These are phyloP conservation scores for Grallaria varia DNA, from an alignment of 2,113 vertebrate species.

Conservation along the genomic window DNA sequence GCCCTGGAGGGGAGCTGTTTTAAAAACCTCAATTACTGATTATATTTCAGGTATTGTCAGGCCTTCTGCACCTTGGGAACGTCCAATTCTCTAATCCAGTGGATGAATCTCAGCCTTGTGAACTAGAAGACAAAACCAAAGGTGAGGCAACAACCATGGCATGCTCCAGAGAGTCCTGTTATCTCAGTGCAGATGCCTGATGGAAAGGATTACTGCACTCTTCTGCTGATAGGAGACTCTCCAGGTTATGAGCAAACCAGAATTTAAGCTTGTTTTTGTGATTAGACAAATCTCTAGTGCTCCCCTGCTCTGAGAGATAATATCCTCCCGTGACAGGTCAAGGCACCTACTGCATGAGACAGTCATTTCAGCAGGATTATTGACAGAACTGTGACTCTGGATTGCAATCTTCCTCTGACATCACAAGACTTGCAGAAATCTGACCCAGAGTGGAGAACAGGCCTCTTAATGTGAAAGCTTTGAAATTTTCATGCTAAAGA, in stretches of 20 bases:
- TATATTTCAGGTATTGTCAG: constrained; percentile 81
- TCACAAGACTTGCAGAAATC: not conserved
- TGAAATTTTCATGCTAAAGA: not conserved
- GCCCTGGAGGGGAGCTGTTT: not conserved
- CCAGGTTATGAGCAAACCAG: not conserved
- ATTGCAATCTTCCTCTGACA: not conserved
- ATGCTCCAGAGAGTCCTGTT: not conserved
- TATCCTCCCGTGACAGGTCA: not conserved
- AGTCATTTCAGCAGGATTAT: not conserved
- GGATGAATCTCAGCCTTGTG: constrained; percentile 86
- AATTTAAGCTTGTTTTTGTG: not conserved
- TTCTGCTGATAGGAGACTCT: not conserved
- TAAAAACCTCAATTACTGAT: not conserved
- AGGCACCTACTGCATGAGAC: not conserved
- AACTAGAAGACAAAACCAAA: constrained; percentile 73
- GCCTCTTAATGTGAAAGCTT: not conserved
- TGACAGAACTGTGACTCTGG: not conserved
- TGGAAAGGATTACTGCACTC: not conserved
- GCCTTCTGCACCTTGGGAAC: constrained; percentile 91
- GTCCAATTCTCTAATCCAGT: constrained; percentile 75
- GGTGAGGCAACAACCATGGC: constrained; percentile 69
- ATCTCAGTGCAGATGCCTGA: not conserved
- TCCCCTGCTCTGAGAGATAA: not conserved
- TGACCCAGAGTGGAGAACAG: not conserved
- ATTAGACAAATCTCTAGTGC: not conserved